A percentile compares a stretch with the other conserved stretches of the same genome.
phyloP scores from a whole-genome alignment of 2,797 vertebrate genomes.

The Anguilla obscura region DNA sequence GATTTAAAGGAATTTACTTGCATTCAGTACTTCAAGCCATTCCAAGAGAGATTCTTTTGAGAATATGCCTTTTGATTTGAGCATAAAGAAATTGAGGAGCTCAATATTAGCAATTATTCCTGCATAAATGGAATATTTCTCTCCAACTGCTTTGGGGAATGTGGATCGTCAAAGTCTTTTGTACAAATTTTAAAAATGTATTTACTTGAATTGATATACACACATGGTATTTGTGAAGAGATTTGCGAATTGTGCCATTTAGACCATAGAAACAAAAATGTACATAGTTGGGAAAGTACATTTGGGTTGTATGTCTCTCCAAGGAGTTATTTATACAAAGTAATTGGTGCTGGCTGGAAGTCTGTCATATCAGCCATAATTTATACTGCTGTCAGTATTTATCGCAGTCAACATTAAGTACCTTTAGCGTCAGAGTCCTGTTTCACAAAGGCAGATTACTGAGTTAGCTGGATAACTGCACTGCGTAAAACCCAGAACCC shows the following conservation, averaged over 20 bases:
- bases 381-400: not conserved
- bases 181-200: not conserved
- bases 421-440: not conserved
- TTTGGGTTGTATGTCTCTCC: not conserved
- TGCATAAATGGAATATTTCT: not conserved
- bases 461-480: too few relatives aligned
- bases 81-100: not conserved
- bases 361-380: not conserved
- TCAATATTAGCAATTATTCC: not conserved
- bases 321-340: not conserved
- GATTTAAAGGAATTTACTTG: not conserved
- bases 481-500: too few relatives aligned
- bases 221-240: not conserved
- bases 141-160: not conserved
- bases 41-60: not conserved
- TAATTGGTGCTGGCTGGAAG: not conserved
- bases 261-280: not conserved
- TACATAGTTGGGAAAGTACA: not conserved
- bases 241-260: not conserved
- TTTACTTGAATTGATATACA: not conserved
- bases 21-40: slow-evolving; percentile 12
- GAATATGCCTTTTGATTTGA: not conserved
- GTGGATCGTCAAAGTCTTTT: not conserved
- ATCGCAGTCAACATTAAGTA: not conserved
- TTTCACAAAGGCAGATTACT: too few relatives aligned